Evolutionary conservation across 2,888 invertebrate species (phyloP).

Genomic region (Xanthia togata): DNA sequence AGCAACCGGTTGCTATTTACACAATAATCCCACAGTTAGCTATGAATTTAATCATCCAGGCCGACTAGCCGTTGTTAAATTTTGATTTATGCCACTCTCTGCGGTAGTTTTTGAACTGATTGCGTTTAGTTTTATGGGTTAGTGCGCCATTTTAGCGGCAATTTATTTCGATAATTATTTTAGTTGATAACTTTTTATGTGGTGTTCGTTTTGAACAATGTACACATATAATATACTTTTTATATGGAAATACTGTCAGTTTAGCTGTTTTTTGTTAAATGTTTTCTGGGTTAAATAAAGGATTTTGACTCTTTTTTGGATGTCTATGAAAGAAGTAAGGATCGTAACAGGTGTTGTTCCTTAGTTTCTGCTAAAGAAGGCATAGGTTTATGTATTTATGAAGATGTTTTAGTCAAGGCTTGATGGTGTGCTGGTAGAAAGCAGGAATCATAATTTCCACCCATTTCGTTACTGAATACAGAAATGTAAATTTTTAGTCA

Average conservation of each 20-base stretch:
- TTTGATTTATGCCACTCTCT: conserved; percentile 82
- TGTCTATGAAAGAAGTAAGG: neutral
- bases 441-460: neutral
- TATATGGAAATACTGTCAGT: conserved; percentile 28
- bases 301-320: neutral
- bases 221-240: too few relatives aligned
- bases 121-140: conserved; percentile 82
- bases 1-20: conserved; percentile 60
- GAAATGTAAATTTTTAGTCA: neutral
- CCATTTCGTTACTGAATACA: neutral
- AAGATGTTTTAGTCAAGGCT: too few relatives aligned
- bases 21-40: conserved; percentile 62
- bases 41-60: conserved; percentile 82
- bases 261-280: conserved; percentile 4
- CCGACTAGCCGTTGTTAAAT: conserved; percentile 77
- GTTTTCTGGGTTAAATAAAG: neutral
- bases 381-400: too few relatives aligned
- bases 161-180: conserved; percentile 74
- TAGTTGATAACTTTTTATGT: conserved; percentile 58
- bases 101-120: conserved; percentile 84
- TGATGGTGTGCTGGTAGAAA: neutral
- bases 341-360: too few relatives aligned
- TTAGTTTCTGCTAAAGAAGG: too few relatives aligned
- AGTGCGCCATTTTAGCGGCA: conserved; percentile 72
- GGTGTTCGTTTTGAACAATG: conserved; percentile 47